Base-by-base conservation (phyloP, 1,140 invertebrate genomes). In the Brachystomella parvula region DNA sequence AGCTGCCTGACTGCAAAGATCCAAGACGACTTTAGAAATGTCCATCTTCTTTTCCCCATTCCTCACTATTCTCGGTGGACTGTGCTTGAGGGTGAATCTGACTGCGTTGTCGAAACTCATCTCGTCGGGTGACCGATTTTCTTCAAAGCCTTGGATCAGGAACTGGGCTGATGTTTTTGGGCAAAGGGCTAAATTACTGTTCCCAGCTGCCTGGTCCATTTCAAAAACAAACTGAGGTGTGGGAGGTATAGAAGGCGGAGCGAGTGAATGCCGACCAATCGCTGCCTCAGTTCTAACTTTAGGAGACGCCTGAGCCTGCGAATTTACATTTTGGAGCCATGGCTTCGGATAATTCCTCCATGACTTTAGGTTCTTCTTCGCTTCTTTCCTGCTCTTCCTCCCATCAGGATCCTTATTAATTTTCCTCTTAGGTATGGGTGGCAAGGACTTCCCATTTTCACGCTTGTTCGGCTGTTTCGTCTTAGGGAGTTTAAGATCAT, bases 311-410 rank as follows among this genome's bases (percentile, higher is more conserved):
- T 44, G 12, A 26, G 49, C 12, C 12, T 6, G 12, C 24, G 12
- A 6, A 39, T 6, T 24, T 6, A 24, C 24, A 15, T 24, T 24
- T 19, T 53, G 12, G 6, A 53, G 24, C 49, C 49, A 53, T 6
- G 49, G 49, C 24, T 53, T 53, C 21, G 49, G 49, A 53, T 53
- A 53, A 24, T 53, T 24, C 24, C 49, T 53, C 49, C 49, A 53
- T n/a, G n/a, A n/a, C n/a, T n/a, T n/a, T n/a, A n/a, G n/a, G n/a
- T n/a, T n/a, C n/a, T n/a, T n/a, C n/a, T n/a, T n/a, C n/a, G n/a
- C n/a, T n/a, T n/a, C n/a, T n/a, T n/a, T n/a, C n/a, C n/a, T n/a
- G n/a, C n/a, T 39, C 35, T 39, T 39, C 6, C 19, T 39, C 35
- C 35, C 35, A 6, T 19, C 35, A 39, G 35, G 35, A 6, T 39